A percentile compares a stretch with the other conserved stretches of the same genome.
These are phyloP conservation scores for Lissocephala sabroskyi DNA, from an alignment of 2,888 invertebrate genomes.

Conservation along the genomic window DNA sequence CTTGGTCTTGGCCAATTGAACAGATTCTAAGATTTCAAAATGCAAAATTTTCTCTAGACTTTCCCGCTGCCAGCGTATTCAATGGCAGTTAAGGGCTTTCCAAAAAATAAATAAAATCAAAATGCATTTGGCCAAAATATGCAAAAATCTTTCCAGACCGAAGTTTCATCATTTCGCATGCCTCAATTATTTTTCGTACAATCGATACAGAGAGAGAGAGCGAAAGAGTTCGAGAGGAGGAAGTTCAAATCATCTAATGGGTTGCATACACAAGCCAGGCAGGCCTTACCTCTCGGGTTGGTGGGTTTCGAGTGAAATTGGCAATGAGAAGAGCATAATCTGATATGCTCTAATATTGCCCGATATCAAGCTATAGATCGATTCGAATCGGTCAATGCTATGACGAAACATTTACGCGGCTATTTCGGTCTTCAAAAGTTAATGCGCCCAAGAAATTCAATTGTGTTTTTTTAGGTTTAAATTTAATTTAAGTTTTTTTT, in stretches of 20 bases:
- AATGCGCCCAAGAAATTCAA: slow-evolving; percentile 65
- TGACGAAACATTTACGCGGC: slow-evolving; percentile 69
- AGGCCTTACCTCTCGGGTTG: slow-evolving; percentile 45
- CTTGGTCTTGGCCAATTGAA: too few relatives aligned
- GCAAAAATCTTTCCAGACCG: slow-evolving; percentile 20
- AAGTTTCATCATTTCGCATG: slow-evolving; percentile 25
- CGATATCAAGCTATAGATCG: slow-evolving; percentile 10
- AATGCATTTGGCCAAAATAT: slow-evolving; percentile 11
- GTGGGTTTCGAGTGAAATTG: too few relatives aligned
- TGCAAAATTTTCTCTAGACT: neutral
- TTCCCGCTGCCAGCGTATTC: slow-evolving; percentile 24
- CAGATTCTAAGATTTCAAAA: slow-evolving; percentile 1
- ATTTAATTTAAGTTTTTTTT: neutral
- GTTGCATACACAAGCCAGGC: slow-evolving; percentile 43
- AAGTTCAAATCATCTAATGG: slow-evolving; percentile 24
- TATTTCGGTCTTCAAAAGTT: slow-evolving; percentile 70
- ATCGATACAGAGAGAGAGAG: slow-evolving; percentile 1
- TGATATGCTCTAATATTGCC: slow-evolving; percentile 29
- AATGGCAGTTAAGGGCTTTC: slow-evolving; percentile 16
- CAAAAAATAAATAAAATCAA: slow-evolving; percentile 2
- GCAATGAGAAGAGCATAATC: too few relatives aligned
- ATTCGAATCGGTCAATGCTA: too few relatives aligned
- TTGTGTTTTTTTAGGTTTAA: slow-evolving; percentile 16
- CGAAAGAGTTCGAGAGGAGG: slow-evolving; percentile 7
- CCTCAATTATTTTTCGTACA: too few relatives aligned